Base-by-base conservation (phyloP, 2,797 vertebrate genomes). In the Erithacus rubecula region DNA sequence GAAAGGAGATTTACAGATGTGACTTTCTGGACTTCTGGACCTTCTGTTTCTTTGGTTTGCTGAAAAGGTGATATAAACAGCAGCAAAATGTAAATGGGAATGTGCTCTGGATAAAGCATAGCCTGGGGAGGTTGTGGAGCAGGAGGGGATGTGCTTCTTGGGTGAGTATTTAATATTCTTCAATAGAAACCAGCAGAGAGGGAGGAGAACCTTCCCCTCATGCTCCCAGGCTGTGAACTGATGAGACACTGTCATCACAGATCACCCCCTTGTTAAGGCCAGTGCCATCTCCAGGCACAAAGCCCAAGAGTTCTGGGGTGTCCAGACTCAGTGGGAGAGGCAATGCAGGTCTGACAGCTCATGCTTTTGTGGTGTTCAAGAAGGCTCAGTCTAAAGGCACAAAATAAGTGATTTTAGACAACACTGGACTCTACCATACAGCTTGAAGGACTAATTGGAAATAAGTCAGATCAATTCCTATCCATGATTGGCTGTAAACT, bases 291-390 rank as follows among this genome's bases (percentile, higher is more conserved):
- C 26, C 43, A 51, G 41, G 37, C 32, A 68, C 69, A 83, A 75
- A 86, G 14, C 27, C 47, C 46, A 19, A 3, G 46, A 46, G 9
- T 4, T 51, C 16, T 0, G 0, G 20, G 8, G 26, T 77, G 29
- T 55, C 15, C 52, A 41, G 32, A 11, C 22, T 34, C 58, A 78
- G 27, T 18, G 43, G 39, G 74, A 83, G 41, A 87, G 43, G 26
- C 64, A 86, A 0, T 10, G 53, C 11, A 44, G 21, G 15, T 75
- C 49, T 68, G 74, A 32, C 3, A 20, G 58, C 41, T 47, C 0
- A 0, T 46, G 18, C 55, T 8, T 69, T 65, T 55, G 43, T 43
- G 32, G 7, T 26, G 6, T 43, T 65, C 51, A 46, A 39, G 32
- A 77, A 15, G 24, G 12, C 12, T 92, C 37, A 46, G 27, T 62